Percentiles rank a stretch among this genome's conserved stretches.
Conservation (phyloP, 2,888 invertebrate species). For the Teleogryllus oceanicus region DNA sequence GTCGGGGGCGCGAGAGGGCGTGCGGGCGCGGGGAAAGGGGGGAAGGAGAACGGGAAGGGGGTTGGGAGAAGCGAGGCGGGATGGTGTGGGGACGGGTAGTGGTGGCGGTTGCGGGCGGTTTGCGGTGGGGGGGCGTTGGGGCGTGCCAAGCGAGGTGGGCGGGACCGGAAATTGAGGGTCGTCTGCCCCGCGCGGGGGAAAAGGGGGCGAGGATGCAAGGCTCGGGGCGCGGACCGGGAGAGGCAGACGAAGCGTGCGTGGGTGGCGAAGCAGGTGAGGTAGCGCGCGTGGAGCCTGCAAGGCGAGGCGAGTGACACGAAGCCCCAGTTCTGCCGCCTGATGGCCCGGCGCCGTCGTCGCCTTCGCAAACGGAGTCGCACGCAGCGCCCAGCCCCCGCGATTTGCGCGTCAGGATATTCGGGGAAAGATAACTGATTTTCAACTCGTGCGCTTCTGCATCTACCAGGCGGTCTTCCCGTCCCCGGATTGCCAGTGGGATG, state of each 20-base stretch:
- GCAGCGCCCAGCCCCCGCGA: not conserved
- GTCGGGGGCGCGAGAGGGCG: not conserved
- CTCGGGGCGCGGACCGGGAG: too few relatives aligned
- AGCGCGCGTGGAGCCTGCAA: not conserved
- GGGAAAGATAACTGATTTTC: too few relatives aligned
- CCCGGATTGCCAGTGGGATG: too few relatives aligned
- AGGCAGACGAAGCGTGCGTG: too few relatives aligned
- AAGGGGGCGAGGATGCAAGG: too few relatives aligned
- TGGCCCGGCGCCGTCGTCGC: not conserved
- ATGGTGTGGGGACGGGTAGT: not conserved
- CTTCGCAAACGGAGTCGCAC: not conserved
- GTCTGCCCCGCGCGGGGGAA: not conserved
- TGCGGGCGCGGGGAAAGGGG: not conserved
- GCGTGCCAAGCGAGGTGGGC: not conserved
- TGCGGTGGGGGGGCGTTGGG: not conserved
- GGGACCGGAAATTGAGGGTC: not conserved
- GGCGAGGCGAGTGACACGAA: not conserved
- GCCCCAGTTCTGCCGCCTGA: not conserved
- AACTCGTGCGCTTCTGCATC: too few relatives aligned
- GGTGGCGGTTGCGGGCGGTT: constrained; percentile 2
- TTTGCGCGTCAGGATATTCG: too few relatives aligned
- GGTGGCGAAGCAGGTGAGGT: too few relatives aligned
- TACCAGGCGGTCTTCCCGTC: too few relatives aligned
- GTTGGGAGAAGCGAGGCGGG: not conserved
- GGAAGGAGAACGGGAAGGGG: not conserved